These are phyloP conservation scores for Lasiurus cinereus DNA, from an alignment of 2,113 vertebrate genomes.

Conservation along the genomic window DNA sequence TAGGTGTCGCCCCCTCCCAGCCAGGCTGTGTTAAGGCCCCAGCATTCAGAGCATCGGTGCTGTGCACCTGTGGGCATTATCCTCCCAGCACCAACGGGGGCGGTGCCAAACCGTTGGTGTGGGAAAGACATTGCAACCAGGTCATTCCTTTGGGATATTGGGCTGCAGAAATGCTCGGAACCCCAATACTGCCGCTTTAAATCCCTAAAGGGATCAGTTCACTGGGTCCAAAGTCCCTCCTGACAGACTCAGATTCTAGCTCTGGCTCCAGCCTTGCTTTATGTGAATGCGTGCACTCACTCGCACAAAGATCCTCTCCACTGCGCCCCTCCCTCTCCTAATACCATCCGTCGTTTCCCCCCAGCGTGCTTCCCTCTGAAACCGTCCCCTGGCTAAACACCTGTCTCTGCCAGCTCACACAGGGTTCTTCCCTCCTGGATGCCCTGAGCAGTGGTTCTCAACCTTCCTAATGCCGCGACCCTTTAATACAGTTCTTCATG, in stretches of 20 bases:
- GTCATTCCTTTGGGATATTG: neutral
- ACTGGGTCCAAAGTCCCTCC: neutral
- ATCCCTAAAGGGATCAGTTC: neutral
- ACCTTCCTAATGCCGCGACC: too few species aligned
- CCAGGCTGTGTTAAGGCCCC: rapidly evolving
- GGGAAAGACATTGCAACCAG: neutral
- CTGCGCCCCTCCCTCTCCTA: neutral
- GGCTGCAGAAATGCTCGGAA: neutral
- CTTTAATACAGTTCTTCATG: too few species aligned
- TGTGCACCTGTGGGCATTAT: neutral
- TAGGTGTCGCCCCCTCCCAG: neutral
- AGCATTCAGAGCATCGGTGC: neutral
- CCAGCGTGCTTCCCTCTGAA: neutral
- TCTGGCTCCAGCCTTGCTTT: neutral
- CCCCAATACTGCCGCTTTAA: neutral
- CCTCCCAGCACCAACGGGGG: neutral
- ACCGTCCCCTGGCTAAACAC: neutral
- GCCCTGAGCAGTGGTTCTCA: too few species aligned
- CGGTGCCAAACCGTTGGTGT: neutral
- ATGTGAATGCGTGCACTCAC: neutral
- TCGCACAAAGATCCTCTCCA: neutral
- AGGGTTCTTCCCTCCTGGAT: neutral
- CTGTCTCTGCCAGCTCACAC: neutral
- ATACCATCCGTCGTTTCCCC: neutral
- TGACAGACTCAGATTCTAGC: rapidly evolving